Evolutionary conservation across 2,888 invertebrate species (phyloP).

Genomic region (Miltochrista miniata): DNA sequence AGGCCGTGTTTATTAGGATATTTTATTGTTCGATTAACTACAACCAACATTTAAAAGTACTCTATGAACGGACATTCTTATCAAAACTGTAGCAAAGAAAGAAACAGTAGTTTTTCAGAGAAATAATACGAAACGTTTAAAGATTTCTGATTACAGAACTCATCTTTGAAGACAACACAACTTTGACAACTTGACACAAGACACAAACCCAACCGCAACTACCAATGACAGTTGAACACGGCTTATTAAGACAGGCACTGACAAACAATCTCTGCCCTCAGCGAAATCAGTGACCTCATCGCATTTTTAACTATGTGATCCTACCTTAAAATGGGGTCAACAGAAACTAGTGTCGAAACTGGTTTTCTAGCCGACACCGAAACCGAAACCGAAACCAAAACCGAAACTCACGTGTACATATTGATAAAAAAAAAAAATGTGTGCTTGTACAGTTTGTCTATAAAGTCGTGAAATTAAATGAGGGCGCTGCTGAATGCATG

Average conservation of each 20-base stretch:
- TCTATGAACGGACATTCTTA: constrained; percentile 39
- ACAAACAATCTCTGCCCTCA: no score
- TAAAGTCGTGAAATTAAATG: no score
- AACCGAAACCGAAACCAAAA: no score
- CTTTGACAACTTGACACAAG: not conserved
- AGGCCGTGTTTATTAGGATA: constrained; percentile 6
- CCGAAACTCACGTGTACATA: no score
- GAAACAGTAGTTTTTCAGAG: not conserved
- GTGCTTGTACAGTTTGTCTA: no score
- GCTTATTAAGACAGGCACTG: constrained; percentile 16
- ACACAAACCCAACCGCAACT: constrained; percentile 19
- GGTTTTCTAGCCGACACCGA: no score
- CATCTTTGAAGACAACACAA: constrained; percentile 41
- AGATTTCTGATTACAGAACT: constrained; percentile 35
- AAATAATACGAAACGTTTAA: constrained; percentile 26
- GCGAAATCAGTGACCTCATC: no score
- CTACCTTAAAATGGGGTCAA: no score
- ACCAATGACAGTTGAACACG: constrained; percentile 77
- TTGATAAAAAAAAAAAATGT: no score
- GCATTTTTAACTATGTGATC: no score
- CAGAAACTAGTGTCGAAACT: no score
- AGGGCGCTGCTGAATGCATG: no score
- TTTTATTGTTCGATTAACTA: constrained; percentile 22
- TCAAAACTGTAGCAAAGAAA: constrained; percentile 14
- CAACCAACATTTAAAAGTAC: constrained; percentile 40